Evolutionary conservation across 2,797 vertebrate genomes (phyloP).

Genomic region (Ispidina lecontei): DNA sequence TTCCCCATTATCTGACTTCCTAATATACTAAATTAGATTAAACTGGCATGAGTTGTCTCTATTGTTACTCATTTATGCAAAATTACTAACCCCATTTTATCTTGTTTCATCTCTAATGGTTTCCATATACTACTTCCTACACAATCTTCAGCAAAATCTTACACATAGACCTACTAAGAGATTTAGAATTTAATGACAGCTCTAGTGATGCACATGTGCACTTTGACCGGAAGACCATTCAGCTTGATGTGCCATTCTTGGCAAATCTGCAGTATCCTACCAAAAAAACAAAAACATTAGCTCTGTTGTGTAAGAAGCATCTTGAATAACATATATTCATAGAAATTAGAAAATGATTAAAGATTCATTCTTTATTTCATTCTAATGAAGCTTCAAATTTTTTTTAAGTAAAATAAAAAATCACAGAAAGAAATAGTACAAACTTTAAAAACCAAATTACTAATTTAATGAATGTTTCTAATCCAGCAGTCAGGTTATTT

Average conservation of each 20-base stretch:
- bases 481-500: background rate
- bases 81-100: background rate
- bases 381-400: background rate
- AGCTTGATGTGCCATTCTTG: background rate
- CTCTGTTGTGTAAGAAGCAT: background rate
- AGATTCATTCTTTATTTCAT: background rate
- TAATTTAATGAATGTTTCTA: background rate
- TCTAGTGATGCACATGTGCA: background rate
- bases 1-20: background rate
- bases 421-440: background rate
- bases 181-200: background rate
- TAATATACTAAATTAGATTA: background rate
- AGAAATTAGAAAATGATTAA: background rate
- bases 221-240: background rate
- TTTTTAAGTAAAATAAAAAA: constrained; percentile 17
- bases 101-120: background rate
- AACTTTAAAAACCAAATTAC: background rate
- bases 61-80: background rate
- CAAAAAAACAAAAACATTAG: too few species aligned
- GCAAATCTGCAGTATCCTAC: background rate
- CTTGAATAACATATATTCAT: background rate
- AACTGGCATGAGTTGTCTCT: background rate
- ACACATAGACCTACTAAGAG: background rate
- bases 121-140: background rate
- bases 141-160: background rate